Evolutionary conservation across 2,797 vertebrate species (phyloP).

Genomic region (Varecia variegata): DNA sequence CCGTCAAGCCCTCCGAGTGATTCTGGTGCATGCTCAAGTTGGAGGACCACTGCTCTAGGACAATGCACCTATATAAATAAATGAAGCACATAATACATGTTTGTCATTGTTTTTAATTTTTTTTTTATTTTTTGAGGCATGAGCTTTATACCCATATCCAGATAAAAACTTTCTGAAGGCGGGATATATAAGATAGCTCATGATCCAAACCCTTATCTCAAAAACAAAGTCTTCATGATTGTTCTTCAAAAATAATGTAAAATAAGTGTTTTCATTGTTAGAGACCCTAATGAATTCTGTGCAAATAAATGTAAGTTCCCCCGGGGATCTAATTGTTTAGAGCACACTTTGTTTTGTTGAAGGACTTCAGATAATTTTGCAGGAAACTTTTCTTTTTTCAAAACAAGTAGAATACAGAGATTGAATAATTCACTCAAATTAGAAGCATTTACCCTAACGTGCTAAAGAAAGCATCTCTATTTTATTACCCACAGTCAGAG

Average conservation of each 20-base stretch:
- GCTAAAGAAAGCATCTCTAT: background rate
- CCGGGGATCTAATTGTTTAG: background rate
- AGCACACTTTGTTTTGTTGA: background rate
- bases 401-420: background rate
- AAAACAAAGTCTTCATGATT: background rate
- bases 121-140: background rate
- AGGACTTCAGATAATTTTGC: background rate
- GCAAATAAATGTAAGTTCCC: background rate
- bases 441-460: background rate
- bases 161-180: background rate
- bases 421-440: background rate
- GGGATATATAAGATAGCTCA: background rate
- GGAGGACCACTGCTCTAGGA: background rate
- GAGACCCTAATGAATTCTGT: background rate
- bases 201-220: background rate
- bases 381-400: background rate
- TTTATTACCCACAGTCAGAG: background rate
- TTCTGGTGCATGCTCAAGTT: background rate
- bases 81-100: background rate
- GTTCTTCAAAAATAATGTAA: background rate
- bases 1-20: background rate
- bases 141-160: background rate
- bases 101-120: background rate
- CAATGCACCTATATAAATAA: background rate
- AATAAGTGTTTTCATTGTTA: background rate